A percentile compares a stretch with the other conserved stretches of the same genome.
These are phyloP conservation scores for Thymelicus sylvestris DNA, from an alignment of 2,888 invertebrate species.

Conservation along the genomic window DNA sequence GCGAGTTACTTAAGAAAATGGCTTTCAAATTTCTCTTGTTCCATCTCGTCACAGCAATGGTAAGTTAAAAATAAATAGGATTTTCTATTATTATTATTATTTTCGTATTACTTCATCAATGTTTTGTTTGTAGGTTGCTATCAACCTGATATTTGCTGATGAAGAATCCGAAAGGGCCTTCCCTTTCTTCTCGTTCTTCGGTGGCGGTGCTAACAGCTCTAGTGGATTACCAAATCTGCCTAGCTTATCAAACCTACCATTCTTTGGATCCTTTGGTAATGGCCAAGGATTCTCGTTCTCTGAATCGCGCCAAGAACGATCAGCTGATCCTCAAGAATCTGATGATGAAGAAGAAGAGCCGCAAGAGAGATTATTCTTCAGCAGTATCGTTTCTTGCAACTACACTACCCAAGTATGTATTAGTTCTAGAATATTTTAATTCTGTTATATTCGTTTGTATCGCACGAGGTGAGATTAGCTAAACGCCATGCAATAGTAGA, in stretches of 20 bases:
- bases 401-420: conserved; percentile 45
- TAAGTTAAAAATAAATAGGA: conserved; percentile 36
- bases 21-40: conserved; percentile 41
- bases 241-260: conserved; percentile 3
- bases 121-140: conserved; percentile 46
- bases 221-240: background rate
- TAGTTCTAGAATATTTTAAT: no score
- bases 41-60: conserved; percentile 43
- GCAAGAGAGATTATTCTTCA: conserved; percentile 46
- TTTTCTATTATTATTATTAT: no score
- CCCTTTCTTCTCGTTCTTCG: conserved; percentile 14
- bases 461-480: no score
- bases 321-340: conserved; percentile 26
- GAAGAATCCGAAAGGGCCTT: conserved; percentile 39
- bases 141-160: conserved; percentile 49
- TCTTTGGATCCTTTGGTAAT: conserved; percentile 9
- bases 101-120: no score
- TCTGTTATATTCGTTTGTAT: no score
- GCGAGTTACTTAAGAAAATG: conserved; percentile 36
- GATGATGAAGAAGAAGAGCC: conserved; percentile 34
- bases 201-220: background rate
- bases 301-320: conserved; percentile 22
- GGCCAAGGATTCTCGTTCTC: conserved; percentile 6
- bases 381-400: conserved; percentile 44
- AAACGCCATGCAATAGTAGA: no score